Percentiles rank a stretch among this genome's conserved stretches.
Conservation (phyloP, 2,888 invertebrate genomes). For the Dicyrtoma fusca region DNA sequence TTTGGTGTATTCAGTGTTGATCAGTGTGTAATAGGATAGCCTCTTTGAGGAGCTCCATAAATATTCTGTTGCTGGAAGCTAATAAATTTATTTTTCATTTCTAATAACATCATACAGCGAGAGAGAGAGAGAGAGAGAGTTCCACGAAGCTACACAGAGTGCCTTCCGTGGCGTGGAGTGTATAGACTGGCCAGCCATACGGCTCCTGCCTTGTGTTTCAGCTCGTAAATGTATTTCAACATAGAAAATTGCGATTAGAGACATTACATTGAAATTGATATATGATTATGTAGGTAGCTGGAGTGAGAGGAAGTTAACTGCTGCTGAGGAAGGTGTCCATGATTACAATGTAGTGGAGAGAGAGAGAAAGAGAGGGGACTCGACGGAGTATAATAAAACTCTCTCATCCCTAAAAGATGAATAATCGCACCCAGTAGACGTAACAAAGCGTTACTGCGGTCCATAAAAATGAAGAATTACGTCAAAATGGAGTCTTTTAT, state of each 20-base stretch:
- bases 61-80: neutral
- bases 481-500: conserved; percentile 37
- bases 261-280: too few species aligned
- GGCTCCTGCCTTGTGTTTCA: too few species aligned
- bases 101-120: neutral
- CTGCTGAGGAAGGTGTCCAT: conserved; percentile 4
- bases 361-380: conserved; percentile 4
- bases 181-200: too few species aligned
- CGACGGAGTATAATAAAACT: conserved; percentile 25
- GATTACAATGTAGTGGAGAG: neutral
- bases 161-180: too few species aligned
- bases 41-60: too few species aligned
- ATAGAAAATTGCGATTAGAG: too few species aligned
- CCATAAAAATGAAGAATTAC: conserved; percentile 40
- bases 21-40: too few species aligned
- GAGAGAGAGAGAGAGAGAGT: neutral
- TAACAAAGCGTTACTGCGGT: conserved; percentile 37
- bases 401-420: conserved; percentile 35
- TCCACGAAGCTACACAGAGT: too few species aligned
- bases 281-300: too few species aligned
- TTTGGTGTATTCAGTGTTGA: neutral
- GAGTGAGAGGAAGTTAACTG: too few species aligned
- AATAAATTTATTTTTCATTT: conserved; percentile 18
- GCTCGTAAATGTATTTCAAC: too few species aligned
- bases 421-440: conserved; percentile 36